Evolutionary conservation across 2,113 vertebrate genomes (phyloP).

Genomic region (Trogon surrucura): DNA sequence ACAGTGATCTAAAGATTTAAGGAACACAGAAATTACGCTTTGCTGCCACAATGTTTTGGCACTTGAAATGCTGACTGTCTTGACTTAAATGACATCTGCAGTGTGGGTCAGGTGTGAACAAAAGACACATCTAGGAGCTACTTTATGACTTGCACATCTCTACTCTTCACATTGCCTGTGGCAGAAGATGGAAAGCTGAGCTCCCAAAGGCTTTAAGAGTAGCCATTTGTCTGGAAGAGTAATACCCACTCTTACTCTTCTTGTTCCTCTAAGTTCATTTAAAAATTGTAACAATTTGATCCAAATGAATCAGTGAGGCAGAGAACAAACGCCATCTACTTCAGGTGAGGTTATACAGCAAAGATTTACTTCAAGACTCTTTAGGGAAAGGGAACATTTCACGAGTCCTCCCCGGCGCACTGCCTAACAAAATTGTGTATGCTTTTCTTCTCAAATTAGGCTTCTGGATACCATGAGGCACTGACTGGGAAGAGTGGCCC

Average conservation of each 20-base stretch:
- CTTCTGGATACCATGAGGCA: background rate
- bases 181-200: background rate
- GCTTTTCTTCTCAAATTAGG: background rate
- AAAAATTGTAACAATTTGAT: background rate
- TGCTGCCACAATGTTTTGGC: background rate
- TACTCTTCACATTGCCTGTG: background rate
- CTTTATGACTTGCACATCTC: background rate
- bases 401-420: background rate
- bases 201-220: background rate
- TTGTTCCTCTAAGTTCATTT: background rate
- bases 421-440: background rate
- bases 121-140: background rate
- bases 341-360: background rate
- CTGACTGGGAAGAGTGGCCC: background rate
- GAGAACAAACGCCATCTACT: background rate
- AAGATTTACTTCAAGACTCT: background rate
- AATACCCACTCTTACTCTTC: background rate
- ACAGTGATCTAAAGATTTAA: background rate
- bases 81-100: slow-evolving; percentile 6
- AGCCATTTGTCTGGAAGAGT: background rate
- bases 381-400: background rate
- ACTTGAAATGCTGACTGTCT: background rate
- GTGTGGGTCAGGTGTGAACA: background rate
- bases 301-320: background rate
- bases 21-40: background rate